Conservation (phyloP, 1,140 invertebrate species). For the Drosophila lini region DNA sequence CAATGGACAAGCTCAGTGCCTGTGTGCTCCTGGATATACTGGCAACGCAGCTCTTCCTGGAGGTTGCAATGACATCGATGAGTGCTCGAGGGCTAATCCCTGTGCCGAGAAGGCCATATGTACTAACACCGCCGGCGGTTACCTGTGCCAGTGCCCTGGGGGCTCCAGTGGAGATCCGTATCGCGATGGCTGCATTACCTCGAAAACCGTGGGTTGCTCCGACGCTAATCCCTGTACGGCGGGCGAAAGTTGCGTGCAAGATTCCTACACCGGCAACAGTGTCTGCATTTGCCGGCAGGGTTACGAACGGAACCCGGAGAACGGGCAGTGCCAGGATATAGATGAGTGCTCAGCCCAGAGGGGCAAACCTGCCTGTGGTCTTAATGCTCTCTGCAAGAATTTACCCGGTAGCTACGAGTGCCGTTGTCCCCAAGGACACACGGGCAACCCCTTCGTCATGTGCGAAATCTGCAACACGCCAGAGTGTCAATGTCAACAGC, state of each 20-base stretch:
- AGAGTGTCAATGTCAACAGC: conserved; percentile 93
- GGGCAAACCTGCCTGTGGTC: conserved; percentile 91
- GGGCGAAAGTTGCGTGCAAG: conserved; percentile 93
- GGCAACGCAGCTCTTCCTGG: conserved; percentile 88
- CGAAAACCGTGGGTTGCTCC: conserved; percentile 89
- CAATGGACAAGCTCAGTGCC: conserved; percentile 92
- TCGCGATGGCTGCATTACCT: conserved; percentile 89
- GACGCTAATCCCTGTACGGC: conserved; percentile 90
- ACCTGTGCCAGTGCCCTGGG: conserved; percentile 94
- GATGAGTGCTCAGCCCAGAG: conserved; percentile 93
- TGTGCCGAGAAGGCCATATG: conserved; percentile 94
- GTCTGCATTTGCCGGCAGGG: conserved; percentile 95
- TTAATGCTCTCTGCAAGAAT: conserved; percentile 96
- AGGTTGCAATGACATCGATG: conserved; percentile 94
- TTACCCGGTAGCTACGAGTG: conserved; percentile 97
- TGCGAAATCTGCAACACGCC: conserved; percentile 94
- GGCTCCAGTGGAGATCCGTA: conserved; percentile 90
- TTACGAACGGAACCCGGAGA: conserved; percentile 89
- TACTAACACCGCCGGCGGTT: conserved; percentile 93
- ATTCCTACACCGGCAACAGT: conserved; percentile 89
- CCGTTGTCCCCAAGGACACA: conserved; percentile 93
- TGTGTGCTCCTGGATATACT: conserved; percentile 91
- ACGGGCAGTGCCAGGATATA: conserved; percentile 92
- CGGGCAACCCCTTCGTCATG: conserved; percentile 93
- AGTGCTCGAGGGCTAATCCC: conserved; percentile 89